phyloP scores from a whole-genome alignment of 2,888 invertebrate species.

The Drosophila algonquin region DNA sequence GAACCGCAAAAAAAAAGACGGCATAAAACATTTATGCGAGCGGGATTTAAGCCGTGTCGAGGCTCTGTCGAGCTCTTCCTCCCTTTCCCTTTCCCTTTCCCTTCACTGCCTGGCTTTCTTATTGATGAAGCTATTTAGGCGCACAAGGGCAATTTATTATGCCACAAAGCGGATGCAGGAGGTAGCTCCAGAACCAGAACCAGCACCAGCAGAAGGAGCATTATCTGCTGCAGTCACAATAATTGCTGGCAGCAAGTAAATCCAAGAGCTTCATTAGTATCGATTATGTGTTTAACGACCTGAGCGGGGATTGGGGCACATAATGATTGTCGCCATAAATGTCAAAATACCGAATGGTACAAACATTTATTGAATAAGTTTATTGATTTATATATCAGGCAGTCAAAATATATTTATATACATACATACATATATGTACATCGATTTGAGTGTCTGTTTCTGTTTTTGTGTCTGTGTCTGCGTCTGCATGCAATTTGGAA shows the following conservation, averaged over 20 bases:
- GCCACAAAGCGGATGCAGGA: conserved; percentile 48
- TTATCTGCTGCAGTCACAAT: conserved; percentile 59
- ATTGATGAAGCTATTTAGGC: conserved; percentile 66
- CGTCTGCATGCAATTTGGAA: conserved; percentile 65
- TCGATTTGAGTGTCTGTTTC: conserved; percentile 18
- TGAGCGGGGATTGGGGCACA: conserved; percentile 14
- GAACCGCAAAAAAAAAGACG: conserved; percentile 1
- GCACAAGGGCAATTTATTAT: conserved; percentile 67
- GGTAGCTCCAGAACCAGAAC: conserved; percentile 17
- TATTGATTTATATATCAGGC: conserved; percentile 63
- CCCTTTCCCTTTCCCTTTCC: too few relatives aligned
- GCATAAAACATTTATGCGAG: conserved; percentile 66
- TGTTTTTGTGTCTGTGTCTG: conserved; percentile 21
- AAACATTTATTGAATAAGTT: conserved; percentile 71
- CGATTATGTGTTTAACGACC: conserved; percentile 75
- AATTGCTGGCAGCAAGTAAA: conserved; percentile 73
- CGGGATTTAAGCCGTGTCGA: conserved; percentile 34
- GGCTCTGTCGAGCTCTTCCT: background rate
- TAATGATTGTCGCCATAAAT: conserved; percentile 76
- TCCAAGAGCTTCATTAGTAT: conserved; percentile 72
- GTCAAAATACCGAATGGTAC: conserved; percentile 59
- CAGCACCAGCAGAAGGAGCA: background rate
- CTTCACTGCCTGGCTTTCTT: conserved; percentile 1
- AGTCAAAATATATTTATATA: conserved; percentile 7
- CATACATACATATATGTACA: conserved; percentile 7